Percentiles rank a stretch among this genome's conserved stretches.
Conservation (phyloP, 2,113 vertebrate species). For the Perca schrenkii region DNA sequence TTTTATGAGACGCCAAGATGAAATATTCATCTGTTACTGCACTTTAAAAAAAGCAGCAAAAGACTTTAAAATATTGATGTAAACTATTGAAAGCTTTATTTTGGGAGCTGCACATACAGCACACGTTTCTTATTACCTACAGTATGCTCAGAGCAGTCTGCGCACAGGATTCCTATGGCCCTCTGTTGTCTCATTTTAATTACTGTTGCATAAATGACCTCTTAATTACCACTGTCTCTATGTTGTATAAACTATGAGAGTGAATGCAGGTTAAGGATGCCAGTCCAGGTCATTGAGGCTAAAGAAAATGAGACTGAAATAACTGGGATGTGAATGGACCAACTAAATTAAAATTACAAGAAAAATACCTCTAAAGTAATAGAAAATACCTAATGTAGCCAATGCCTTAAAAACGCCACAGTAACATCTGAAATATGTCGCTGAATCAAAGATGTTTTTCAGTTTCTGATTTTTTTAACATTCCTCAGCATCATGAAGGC, state of each 20-base stretch:
- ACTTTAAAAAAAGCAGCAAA: constrained; percentile 35
- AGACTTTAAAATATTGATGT: constrained; percentile 59
- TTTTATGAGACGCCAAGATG: constrained; percentile 17
- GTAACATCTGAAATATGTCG: not conserved
- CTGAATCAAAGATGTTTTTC: not conserved
- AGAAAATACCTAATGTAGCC: not conserved
- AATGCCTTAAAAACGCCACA: not conserved
- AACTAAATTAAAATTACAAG: not conserved
- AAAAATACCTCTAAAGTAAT: not conserved
- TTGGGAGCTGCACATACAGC: constrained; percentile 13
- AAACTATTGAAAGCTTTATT: constrained; percentile 52
- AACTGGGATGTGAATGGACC: not conserved
- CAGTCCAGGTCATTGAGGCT: not conserved
- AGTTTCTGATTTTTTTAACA: not conserved
- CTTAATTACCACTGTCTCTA: constrained; percentile 7
- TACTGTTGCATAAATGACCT: not conserved
- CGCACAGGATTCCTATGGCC: not conserved
- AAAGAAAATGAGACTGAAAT: not conserved
- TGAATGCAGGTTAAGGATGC: not conserved
- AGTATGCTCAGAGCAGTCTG: not conserved
- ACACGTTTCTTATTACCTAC: not conserved
- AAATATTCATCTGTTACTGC: constrained; percentile 65
- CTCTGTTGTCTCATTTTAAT: constrained; percentile 12
- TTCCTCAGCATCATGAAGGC: not conserved
- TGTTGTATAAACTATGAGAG: not conserved